A percentile compares a stretch with the other conserved stretches of the same genome.
Conservation (phyloP, 2,888 invertebrate species). For the Apodemia mormo region DNA sequence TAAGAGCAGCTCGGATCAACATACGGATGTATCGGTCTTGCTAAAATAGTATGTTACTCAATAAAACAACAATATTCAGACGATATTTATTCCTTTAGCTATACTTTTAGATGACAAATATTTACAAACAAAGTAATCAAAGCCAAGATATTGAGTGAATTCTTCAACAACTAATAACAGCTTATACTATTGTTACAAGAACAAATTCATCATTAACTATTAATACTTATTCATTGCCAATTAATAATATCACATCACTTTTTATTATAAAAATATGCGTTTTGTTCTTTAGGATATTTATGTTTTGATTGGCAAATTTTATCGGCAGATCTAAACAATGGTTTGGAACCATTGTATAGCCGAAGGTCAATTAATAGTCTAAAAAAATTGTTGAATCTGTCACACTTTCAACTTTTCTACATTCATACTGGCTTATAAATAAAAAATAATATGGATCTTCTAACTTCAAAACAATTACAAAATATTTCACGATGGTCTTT, state of each 20-base stretch:
- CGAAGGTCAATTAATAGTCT: background rate
- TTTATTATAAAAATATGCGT: slow-evolving; percentile 14
- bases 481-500: too few species aligned
- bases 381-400: too few species aligned
- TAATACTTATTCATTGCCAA: slow-evolving; percentile 11
- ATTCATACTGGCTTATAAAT: background rate
- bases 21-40: too few species aligned
- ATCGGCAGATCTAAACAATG: background rate
- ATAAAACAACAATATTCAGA: slow-evolving; percentile 31
- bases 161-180: background rate
- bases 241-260: slow-evolving; percentile 15
- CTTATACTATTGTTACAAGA: background rate
- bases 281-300: slow-evolving; percentile 5
- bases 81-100: slow-evolving; percentile 21
- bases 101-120: slow-evolving; percentile 25
- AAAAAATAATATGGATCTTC: background rate
- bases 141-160: slow-evolving; percentile 19
- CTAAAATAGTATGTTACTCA: background rate
- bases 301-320: background rate
- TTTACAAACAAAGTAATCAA: slow-evolving; percentile 28
- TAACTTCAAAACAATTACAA: too few species aligned
- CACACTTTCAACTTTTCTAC: too few species aligned
- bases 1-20: too few species aligned
- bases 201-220: slow-evolving; percentile 5
- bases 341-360: background rate